Base-by-base conservation (phyloP, 2,113 vertebrate genomes). In the Camelus bactrianus region DNA sequence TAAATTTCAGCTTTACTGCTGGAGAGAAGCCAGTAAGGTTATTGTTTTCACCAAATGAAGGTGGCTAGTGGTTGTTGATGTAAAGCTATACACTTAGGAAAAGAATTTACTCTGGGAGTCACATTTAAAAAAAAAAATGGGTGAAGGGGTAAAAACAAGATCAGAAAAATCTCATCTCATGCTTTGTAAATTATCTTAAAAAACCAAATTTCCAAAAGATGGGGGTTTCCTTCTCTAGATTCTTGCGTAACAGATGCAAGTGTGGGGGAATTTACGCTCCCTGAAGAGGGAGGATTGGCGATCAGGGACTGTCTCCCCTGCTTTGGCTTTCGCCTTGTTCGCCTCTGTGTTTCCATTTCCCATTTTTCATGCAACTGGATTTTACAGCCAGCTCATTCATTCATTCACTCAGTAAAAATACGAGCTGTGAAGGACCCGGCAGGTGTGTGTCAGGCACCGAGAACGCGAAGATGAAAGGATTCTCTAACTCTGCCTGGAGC, bases 21-120 rank as follows among this genome's bases (percentile, higher is more conserved):
- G 48, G 75, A 84, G 19, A 60, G 10, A 94, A 95, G n/a, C 32
- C 12, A 70, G 2, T 90, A 82, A 91, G 81, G 92, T 96, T 90
- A 58, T n/a, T 85, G 86, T 93, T 96, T 87, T 93, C 48, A 50
- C 28, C 94, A 76, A 56, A 82, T 83, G 70, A 98, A 1, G 1
- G 50, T 32, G 42, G 42, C 28, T 35, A 81, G 20, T 56, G 64
- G 38, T 80, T 38, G 19, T 48, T 48, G 13, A 72, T 35, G 0
- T 28, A 91, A 95, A 58, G 38, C 32, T 85, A 20, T 32, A 15
- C 11, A 32, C 77, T 77, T 56, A 69, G 26, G 28, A 70, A 16
- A 15, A 85, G 42, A 85, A 73, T 93, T 90, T 82, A 9, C 17
- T 32, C 65, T 38, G 16, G 8, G 9, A n/a, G 3, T 65, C 58